These are phyloP conservation scores for Danionella dracula DNA, from an alignment of 2,797 vertebrate species.

Conservation along the genomic window DNA sequence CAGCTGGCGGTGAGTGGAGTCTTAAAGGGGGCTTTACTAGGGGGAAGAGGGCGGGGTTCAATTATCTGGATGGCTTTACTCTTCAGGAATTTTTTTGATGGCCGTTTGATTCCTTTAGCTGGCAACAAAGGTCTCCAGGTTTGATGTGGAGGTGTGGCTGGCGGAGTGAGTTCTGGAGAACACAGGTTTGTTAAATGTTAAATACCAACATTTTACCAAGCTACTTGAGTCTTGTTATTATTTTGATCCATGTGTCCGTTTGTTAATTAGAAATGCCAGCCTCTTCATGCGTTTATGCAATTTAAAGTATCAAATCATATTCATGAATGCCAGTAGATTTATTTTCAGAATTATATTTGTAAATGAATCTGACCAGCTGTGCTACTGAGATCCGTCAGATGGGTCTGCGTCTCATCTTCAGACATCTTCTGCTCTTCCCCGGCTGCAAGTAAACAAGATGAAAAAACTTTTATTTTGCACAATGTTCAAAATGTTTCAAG, in stretches of 20 bases:
- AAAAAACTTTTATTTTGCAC: no score
- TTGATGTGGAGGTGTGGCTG: slow-evolving; percentile 75
- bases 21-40: slow-evolving; percentile 60
- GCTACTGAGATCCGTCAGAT: slow-evolving; percentile 4
- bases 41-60: slow-evolving; percentile 72
- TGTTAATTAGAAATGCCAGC: no score
- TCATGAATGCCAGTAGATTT: no score
- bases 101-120: slow-evolving; percentile 54
- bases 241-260: no score
- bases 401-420: not conserved
- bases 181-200: no score
- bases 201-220: no score
- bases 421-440: not conserved
- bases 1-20: not conserved
- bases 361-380: slow-evolving; percentile 8
- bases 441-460: not conserved
- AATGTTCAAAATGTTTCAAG: no score
- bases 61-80: slow-evolving; percentile 73
- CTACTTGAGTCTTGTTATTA: no score
- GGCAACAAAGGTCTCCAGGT: slow-evolving; percentile 72
- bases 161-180: slow-evolving; percentile 54
- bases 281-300: no score
- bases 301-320: no score
- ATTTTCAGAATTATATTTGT: not conserved
- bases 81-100: slow-evolving; percentile 52